Percentiles rank a stretch among this genome's conserved stretches.
phyloP scores from a whole-genome alignment of 2,113 vertebrate species.

The Hemiprocne comata region DNA sequence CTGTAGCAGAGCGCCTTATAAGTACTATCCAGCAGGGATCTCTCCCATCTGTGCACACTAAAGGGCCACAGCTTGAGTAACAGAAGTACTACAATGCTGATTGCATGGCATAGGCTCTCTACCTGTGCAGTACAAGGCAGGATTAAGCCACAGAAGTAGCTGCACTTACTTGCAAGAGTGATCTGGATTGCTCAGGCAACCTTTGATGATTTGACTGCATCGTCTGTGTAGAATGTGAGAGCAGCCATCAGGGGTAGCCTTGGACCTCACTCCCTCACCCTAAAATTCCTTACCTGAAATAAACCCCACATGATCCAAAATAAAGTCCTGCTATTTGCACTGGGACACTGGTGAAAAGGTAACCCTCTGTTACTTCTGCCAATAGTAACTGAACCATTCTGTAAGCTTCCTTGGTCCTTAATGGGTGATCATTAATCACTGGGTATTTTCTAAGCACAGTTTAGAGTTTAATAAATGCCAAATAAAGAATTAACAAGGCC shows the following conservation, averaged over 20 bases:
- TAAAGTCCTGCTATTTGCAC: background rate
- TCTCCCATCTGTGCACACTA: constrained; percentile 15
- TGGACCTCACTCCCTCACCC: background rate
- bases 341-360: background rate
- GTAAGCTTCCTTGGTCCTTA: constrained; percentile 41
- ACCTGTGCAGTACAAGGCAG: background rate
- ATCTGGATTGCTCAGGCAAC: background rate
- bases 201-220: background rate
- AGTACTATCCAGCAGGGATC: background rate
- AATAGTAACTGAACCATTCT: constrained; percentile 22
- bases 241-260: background rate
- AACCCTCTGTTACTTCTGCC: constrained; percentile 12
- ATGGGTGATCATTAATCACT: constrained; percentile 65
- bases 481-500: constrained; percentile 68
- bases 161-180: background rate
- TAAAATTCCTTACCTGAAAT: background rate
- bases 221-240: background rate
- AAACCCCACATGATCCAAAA: background rate
- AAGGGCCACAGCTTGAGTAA: constrained; percentile 30
- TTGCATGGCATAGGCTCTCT: background rate
- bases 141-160: background rate
- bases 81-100: background rate
- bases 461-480: constrained; percentile 70
- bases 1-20: background rate
- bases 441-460: constrained; percentile 43